Evolutionary conservation across 2,113 vertebrate species (phyloP).

Genomic region (Galbula dea): DNA sequence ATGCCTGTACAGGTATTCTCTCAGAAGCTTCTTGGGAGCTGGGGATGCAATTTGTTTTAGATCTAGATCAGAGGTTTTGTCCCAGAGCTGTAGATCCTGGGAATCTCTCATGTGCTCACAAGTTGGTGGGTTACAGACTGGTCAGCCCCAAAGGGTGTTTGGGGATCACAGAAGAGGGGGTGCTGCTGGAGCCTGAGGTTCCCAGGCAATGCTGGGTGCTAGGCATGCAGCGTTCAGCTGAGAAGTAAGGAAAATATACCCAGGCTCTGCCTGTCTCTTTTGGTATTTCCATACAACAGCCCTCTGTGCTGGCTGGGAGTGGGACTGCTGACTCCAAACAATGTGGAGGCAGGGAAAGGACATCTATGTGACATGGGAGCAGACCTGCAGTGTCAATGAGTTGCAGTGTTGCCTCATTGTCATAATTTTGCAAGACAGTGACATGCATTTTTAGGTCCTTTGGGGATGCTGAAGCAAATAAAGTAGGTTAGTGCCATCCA

Average conservation of each 20-base stretch:
- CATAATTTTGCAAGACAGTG: background rate
- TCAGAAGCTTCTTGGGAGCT: background rate
- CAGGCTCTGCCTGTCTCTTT: background rate
- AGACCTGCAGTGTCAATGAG: background rate
- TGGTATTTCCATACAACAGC: fast-evolving
- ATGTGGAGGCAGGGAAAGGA: fast-evolving
- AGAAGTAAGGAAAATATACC: background rate
- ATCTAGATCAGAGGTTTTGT: background rate
- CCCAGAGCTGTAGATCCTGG: background rate
- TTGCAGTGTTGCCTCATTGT: background rate
- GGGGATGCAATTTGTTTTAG: background rate
- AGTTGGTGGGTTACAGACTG: background rate
- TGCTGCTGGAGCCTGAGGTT: background rate
- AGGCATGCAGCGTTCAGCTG: background rate
- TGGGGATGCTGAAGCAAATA: background rate
- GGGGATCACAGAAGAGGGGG: background rate
- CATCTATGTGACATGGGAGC: background rate
- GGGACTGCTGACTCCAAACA: background rate
- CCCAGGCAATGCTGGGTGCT: background rate
- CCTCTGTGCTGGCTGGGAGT: background rate
- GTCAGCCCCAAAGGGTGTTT: fast-evolving
- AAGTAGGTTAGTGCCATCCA: background rate
- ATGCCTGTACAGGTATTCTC: background rate
- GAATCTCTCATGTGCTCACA: background rate
- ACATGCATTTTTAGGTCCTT: background rate